phyloP scores from a whole-genome alignment of 2,113 vertebrate genomes.

The Pseudorasbora parva region DNA sequence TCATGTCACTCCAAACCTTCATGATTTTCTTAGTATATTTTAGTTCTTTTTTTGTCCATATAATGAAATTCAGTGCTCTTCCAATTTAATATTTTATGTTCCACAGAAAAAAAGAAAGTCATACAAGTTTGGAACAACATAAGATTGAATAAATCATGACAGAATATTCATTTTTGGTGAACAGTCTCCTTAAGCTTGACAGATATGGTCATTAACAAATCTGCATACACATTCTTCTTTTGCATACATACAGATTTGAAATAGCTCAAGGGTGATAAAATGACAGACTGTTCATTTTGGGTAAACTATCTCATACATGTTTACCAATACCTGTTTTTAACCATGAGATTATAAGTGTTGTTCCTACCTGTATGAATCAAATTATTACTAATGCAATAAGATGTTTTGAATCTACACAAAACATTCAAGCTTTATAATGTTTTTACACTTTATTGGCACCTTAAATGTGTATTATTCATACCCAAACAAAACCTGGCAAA shows the following conservation, averaged over 20 bases:
- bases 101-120: not conserved
- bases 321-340: not conserved
- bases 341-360: not conserved
- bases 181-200: not conserved
- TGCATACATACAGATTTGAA: not conserved
- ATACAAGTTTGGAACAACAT: not conserved
- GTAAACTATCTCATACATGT: not conserved
- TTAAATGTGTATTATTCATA: not conserved
- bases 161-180: not conserved
- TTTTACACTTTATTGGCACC: not conserved
- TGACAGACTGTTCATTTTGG: not conserved
- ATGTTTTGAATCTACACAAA: not conserved
- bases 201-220: not conserved
- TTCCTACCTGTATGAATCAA: not conserved
- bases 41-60: not conserved
- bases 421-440: not conserved
- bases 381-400: not conserved
- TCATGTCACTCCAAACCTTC: not conserved
- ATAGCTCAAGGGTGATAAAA: not conserved
- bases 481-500: conserved; percentile 22
- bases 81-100: not conserved
- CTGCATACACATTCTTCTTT: not conserved
- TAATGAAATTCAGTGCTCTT: not conserved
- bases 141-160: not conserved
- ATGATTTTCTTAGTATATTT: no score